Evolutionary conservation across 2,113 vertebrate genomes (phyloP).

Genomic region (Taurulus bubalis): DNA sequence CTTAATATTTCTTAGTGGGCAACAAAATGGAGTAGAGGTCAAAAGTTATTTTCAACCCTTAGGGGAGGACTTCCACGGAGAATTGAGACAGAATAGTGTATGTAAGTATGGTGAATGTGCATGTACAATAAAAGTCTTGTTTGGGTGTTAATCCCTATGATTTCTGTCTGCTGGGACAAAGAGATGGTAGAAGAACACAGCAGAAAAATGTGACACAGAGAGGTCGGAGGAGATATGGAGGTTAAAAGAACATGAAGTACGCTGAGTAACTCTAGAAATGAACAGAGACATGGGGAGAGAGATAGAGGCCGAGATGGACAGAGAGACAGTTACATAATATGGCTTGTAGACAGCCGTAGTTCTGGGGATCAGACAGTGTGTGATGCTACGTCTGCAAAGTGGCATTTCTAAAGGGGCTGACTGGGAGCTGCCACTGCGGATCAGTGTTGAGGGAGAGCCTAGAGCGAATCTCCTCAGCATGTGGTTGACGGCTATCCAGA

Average conservation of each 20-base stretch:
- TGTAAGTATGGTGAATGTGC: neutral
- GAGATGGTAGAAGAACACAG: neutral
- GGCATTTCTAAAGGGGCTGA: constrained; percentile 58
- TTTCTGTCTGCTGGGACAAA: neutral
- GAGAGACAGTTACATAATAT: constrained; percentile 65
- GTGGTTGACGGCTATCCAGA: neutral
- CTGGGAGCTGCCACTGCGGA: constrained; percentile 58
- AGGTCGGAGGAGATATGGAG: neutral
- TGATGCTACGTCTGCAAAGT: constrained; percentile 60
- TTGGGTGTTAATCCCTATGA: neutral
- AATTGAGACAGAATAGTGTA: neutral
- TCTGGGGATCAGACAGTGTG: constrained; percentile 50
- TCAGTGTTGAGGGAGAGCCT: constrained; percentile 44
- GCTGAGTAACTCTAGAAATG: neutral
- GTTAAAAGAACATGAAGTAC: constrained; percentile 30
- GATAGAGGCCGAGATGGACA: constrained; percentile 2
- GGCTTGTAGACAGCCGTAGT: constrained; percentile 50
- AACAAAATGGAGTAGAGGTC: neutral
- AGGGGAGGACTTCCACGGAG: too few species aligned
- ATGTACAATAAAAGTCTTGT: neutral
- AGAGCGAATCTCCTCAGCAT: neutral
- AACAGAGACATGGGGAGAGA: neutral
- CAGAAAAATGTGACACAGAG: neutral
- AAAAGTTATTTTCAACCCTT: neutral
- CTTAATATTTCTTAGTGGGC: neutral